Evolutionary conservation across 2,797 vertebrate species (phyloP), one percentile per base, ranked within the genome.

Genomic region (Typhlichthys subterraneus): DNA sequence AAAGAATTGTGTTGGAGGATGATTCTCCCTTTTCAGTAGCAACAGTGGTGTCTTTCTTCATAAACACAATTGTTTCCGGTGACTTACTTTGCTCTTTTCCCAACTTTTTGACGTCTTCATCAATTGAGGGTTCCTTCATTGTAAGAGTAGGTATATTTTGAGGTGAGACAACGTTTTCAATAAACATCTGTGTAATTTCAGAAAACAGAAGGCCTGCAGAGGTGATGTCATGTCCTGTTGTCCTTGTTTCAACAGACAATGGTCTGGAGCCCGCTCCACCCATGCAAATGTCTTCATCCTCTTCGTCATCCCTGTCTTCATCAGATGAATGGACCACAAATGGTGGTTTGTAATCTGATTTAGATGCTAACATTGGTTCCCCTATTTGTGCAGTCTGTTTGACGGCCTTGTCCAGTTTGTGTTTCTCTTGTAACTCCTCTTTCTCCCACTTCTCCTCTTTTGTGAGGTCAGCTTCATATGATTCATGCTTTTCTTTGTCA

Each of bases 221-320:
- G 65, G 73, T 76, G 54, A 83, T 53, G 11, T 80, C 68, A 57
- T 75, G 80, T n/a, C 92, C 88, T 48, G 75, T 75, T 75, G 89
- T 76, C 60, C 85, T 85, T 0, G 63, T 71, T 59, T 89, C 87
- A 47, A 89, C 80, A 15, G 73, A 70, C 49, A 86, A 70, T 72
- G 90, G 86, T 83, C 88, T 88, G 31, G 92, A 92, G 42, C 88
- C 86, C 57, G 89, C 91, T 62, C 89, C 91, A 69, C 90, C 91
- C 86, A 91, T 88, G 67, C 88, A 91, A 48, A 92, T 88, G 42
- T 87, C 88, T 69, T 92, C 87, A 62, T 89, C 89, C 52, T 92
- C 90, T n/a, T 91, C 89, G 45, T 92, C 88, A 7, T 90, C 92
- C 66, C 88, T 81, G 75, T 91, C 91, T 83, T 91, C 89, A 70